A percentile compares a stretch with the other conserved stretches of the same genome.
Evolutionary conservation across 1,140 invertebrate species (phyloP).

Genomic region (Scaptodrosophila lebanonensis): DNA sequence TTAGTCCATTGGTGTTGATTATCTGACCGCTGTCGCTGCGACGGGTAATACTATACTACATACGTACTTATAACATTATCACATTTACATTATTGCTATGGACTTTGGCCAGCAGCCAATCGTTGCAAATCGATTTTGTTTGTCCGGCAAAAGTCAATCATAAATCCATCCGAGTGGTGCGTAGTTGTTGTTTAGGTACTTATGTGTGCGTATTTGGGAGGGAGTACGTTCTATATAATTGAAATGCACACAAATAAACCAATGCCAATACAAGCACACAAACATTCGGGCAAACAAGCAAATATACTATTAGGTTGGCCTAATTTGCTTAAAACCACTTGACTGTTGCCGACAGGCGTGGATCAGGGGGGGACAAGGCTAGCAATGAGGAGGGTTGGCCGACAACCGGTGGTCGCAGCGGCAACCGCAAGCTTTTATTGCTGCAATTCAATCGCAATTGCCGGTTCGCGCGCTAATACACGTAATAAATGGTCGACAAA

Average conservation of each 20-base stretch:
- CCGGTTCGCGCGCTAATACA: conserved; percentile 59
- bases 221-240: neutral
- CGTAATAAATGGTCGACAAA: conserved; percentile 48
- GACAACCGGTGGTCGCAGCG: neutral
- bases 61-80: conserved; percentile 22
- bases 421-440: conserved; percentile 19
- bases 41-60: neutral
- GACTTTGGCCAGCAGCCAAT: conserved; percentile 19
- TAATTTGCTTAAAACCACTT: conserved; percentile 64
- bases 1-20: conserved; percentile 18
- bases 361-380: neutral
- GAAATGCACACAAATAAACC: conserved; percentile 2
- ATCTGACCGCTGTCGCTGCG: conserved; percentile 9
- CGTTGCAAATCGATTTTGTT: conserved; percentile 47
- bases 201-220: neutral
- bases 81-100: conserved; percentile 27
- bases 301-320: conserved; percentile 51
- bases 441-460: conserved; percentile 62
- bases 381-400: conserved; percentile 6
- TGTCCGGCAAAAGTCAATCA: conserved; percentile 45
- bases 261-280: neutral
- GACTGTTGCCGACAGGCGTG: conserved; percentile 32
- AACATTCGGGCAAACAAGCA: neutral
- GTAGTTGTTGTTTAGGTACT: conserved; percentile 4
- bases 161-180: conserved; percentile 29